A percentile compares a stretch with the other conserved stretches of the same genome.
Conservation (phyloP, 2,113 vertebrate genomes). For the Triplophysa tibetana region DNA sequence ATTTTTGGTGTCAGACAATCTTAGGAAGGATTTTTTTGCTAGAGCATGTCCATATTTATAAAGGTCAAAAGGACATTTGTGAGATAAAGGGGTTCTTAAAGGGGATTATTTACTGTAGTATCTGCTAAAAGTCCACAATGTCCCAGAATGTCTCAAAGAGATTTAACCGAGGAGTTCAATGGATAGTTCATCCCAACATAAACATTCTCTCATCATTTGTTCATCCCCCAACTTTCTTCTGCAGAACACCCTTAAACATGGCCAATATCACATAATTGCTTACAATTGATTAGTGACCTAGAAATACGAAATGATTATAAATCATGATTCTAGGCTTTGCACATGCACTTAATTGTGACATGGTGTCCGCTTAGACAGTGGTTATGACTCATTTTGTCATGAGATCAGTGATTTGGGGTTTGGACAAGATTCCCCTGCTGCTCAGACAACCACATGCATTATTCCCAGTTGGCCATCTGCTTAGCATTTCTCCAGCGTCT, state of each 20-base stretch:
- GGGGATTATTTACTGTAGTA: too few species aligned
- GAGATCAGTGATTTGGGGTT: conserved; percentile 71
- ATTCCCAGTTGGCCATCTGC: conserved; percentile 71
- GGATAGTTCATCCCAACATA: too few species aligned
- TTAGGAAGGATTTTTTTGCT: too few species aligned
- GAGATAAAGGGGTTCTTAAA: too few species aligned
- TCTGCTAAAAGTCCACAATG: too few species aligned
- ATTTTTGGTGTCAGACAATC: not conserved
- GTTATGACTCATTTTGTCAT: conserved; percentile 76
- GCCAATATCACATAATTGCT: not conserved
- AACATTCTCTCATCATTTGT: too few species aligned
- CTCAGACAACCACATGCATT: conserved; percentile 65
- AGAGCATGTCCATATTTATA: too few species aligned
- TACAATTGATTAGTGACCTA: conserved; percentile 18
- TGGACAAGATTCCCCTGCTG: conserved; percentile 68
- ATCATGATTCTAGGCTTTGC: conserved; percentile 56
- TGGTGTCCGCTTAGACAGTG: conserved; percentile 61
- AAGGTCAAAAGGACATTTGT: too few species aligned
- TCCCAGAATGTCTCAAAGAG: too few species aligned
- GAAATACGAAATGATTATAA: conserved; percentile 42
- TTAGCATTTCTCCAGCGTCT: conserved; percentile 66
- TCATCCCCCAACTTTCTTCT: too few species aligned
- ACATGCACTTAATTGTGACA: conserved; percentile 60
- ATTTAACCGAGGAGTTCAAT: too few species aligned
- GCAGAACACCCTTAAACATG: too few species aligned